Evolutionary conservation across 2,797 vertebrate species (phyloP).

Genomic region (Malacoctenus gilli): DNA sequence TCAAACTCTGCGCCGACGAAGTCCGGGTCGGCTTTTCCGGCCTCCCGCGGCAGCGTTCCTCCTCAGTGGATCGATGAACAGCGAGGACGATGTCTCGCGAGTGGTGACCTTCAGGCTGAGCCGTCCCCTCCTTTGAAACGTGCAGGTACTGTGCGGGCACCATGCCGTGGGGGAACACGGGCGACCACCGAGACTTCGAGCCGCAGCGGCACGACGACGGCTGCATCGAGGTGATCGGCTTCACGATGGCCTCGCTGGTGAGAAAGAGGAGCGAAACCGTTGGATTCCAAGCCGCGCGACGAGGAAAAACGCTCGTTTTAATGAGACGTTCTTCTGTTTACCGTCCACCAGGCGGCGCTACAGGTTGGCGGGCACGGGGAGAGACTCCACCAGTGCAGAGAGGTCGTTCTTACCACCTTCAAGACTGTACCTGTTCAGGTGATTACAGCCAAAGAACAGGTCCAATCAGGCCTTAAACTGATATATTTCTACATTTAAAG

Average conservation of each 20-base stretch:
- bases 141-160: constrained; percentile 98
- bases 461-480: too few species aligned
- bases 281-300: too few species aligned
- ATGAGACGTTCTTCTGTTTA: background rate
- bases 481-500: too few species aligned
- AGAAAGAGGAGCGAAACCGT: background rate
- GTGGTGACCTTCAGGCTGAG: too few species aligned
- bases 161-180: constrained; percentile 99
- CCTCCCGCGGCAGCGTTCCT: too few species aligned
- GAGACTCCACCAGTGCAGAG: constrained; percentile 94
- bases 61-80: too few species aligned
- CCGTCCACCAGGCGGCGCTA: constrained; percentile 87
- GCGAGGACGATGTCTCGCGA: too few species aligned
- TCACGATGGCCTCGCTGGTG: constrained; percentile 98
- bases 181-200: constrained; percentile 97
- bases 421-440: constrained; percentile 98
- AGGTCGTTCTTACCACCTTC: constrained; percentile 93
- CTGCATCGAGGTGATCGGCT: constrained; percentile 98
- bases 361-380: constrained; percentile 97
- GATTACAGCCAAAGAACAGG: constrained; percentile 5
- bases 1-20: too few species aligned
- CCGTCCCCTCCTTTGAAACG: too few species aligned
- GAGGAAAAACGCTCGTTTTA: too few species aligned
- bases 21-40: too few species aligned
- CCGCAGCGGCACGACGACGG: constrained; percentile 98